phyloP scores from a whole-genome alignment of 1,140 invertebrate genomes.

The Drosophila sulfurigaster region DNA sequence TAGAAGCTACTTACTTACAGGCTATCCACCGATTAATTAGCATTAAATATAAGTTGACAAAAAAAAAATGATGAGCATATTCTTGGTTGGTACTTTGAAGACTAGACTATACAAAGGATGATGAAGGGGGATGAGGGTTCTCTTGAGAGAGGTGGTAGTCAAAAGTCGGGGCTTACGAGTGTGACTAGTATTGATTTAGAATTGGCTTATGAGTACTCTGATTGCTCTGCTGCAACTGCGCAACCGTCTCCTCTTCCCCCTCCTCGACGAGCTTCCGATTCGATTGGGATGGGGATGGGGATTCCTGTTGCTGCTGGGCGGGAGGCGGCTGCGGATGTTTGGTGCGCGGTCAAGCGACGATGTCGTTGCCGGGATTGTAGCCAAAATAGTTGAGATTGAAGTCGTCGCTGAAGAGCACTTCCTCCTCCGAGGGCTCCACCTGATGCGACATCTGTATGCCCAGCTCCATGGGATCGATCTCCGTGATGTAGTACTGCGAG shows the following conservation, averaged over 20 bases:
- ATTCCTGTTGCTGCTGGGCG: conserved; percentile 11
- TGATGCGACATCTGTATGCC: conserved; percentile 82
- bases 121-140: conserved; percentile 7
- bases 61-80: conserved; percentile 36
- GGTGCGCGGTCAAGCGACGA: conserved; percentile 80
- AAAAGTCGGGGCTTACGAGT: conserved; percentile 34
- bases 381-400: conserved; percentile 85
- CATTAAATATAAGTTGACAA: conserved; percentile 40
- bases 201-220: conserved; percentile 75
- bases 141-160: conserved; percentile 53
- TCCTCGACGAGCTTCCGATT: not conserved
- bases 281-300: not conserved
- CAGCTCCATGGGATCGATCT: conserved; percentile 84
- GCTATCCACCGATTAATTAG: conserved; percentile 22
- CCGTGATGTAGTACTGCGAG: conserved; percentile 82
- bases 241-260: conserved; percentile 9
- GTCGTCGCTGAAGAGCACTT: conserved; percentile 82
- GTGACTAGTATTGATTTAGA: conserved; percentile 78
- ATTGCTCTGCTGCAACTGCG: conserved; percentile 52
- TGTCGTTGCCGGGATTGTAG: conserved; percentile 80
- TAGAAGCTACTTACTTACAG: conserved; percentile 52
- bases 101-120: conserved; percentile 69
- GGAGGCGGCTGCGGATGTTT: conserved; percentile 14
- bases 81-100: conserved; percentile 66
- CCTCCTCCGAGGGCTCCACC: conserved; percentile 76